Conservation (phyloP, 2,797 vertebrate species). For the Gastrophryne carolinensis region DNA sequence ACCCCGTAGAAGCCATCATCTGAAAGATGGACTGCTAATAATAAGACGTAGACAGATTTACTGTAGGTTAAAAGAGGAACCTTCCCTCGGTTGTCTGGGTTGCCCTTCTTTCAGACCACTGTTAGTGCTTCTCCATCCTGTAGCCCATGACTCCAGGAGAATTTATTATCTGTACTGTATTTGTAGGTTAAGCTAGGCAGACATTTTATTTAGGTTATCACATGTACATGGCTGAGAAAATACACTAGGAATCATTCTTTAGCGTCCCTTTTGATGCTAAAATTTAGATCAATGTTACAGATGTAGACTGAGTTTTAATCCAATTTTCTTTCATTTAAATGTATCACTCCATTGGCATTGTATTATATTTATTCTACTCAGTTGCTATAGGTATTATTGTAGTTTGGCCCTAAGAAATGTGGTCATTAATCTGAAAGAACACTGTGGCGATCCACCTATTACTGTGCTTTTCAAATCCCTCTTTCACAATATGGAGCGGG, state of each 20-base stretch:
- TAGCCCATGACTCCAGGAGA: too few relatives aligned
- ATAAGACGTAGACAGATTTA: too few relatives aligned
- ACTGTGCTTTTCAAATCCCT: slow-evolving; percentile 29
- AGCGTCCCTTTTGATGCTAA: neutral
- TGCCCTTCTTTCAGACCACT: too few relatives aligned
- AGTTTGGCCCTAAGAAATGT: neutral
- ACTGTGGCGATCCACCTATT: slow-evolving; percentile 4
- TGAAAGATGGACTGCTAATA: too few relatives aligned
- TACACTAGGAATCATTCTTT: neutral
- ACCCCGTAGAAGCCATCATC: too few relatives aligned
- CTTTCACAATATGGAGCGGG: slow-evolving; percentile 3
- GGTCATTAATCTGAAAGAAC: slow-evolving; percentile 29
- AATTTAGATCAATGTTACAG: neutral
- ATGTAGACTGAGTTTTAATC: neutral
- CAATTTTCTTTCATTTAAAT: slow-evolving; percentile 3
- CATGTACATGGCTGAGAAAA: neutral
- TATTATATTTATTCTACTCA: neutral
- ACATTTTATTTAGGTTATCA: neutral
- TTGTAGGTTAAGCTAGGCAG: too few relatives aligned
- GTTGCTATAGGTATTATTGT: slow-evolving; percentile 18
- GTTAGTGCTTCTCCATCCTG: too few relatives aligned
- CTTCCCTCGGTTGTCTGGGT: too few relatives aligned
- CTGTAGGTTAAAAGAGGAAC: too few relatives aligned
- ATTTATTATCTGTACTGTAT: too few relatives aligned
- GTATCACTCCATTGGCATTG: neutral